Evolutionary conservation across 2,888 invertebrate genomes (phyloP), one percentile per base, ranked within the genome.

Genomic region (Galerucella nymphaeae): DNA sequence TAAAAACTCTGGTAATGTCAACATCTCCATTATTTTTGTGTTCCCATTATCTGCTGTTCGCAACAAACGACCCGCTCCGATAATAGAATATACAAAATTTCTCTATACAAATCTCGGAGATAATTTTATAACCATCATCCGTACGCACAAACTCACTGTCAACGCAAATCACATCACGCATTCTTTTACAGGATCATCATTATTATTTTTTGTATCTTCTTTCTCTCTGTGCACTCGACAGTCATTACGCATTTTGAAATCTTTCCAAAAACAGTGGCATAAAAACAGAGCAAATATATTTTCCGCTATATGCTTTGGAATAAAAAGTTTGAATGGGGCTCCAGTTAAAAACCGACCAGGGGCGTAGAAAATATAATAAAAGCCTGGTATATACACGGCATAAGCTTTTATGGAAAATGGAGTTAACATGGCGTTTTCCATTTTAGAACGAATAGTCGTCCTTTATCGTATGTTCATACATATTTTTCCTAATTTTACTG

Each of bases 201-300:
- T 68, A 72, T 72, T 66, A 66, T 71, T 71, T 59, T 71, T 61
- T 20, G 71, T 58, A 62, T 62, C 65, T 59, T 59, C 55, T 62
- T 61, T 69, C 53, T 63, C 62, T 62, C 20, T 70, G 70, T 70
- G 63, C 55, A 55, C 70, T 72, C 67, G 67, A 48, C 63, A 67
- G 66, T 72, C 67, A 72, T 72, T 72, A 72, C 66, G 58, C 72
- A 72, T 67, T 72, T 67, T 63, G 67, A 67, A 72, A 67, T 63
- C 67, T 67, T 67, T 72, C 67, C 72, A 72, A 67, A 72, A 72
- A 72, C 72, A 72, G 67, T 72, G 63, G 67, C 58, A 50, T 67
- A 67, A 64, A 63, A 71, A 72, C 62, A 63, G 67, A 72, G 62
- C 66, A 72, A 72, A 72, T 58, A 72, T 66, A 72, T 72, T 72